Evolutionary conservation across 2,888 invertebrate genomes (phyloP).

Genomic region (Sceliomorpha sp.): DNA sequence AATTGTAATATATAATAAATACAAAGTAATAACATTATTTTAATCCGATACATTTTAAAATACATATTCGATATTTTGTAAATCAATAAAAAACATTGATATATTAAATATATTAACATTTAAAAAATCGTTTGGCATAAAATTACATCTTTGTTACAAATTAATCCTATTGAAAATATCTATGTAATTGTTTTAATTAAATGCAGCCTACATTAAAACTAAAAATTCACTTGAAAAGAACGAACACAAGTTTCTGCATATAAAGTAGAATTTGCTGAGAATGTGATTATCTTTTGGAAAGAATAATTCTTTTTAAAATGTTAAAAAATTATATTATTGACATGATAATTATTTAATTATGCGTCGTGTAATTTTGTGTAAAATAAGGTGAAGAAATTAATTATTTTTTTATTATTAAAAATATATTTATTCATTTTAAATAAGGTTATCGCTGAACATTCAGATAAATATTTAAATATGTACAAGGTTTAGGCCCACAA

Average conservation of each 20-base stretch:
- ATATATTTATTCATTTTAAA: conserved; percentile 4
- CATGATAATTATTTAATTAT: conserved; percentile 2
- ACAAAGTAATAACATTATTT: no score
- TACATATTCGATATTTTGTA: no score
- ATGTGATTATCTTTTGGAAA: neutral
- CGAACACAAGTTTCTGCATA: neutral
- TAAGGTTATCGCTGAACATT: conserved; percentile 1
- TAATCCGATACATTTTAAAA: no score
- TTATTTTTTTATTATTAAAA: conserved; percentile 4
- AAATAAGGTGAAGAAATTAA: conserved; percentile 4
- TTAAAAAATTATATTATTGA: conserved; percentile 6
- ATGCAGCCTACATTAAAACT: conserved; percentile 3
- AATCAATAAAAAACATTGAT: no score
- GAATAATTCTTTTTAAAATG: conserved; percentile 1
- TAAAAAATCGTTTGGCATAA: no score
- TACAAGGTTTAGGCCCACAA: conserved; percentile 1
- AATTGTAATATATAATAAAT: no score
- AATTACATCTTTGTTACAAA: conserved; percentile 3
- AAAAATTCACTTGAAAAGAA: conserved; percentile 1
- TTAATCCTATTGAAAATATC: neutral
- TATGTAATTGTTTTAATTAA: conserved; percentile 4
- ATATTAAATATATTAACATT: no score
- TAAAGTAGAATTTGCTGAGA: conserved; percentile 5
- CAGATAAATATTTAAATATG: neutral
- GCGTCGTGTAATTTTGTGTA: neutral